Evolutionary conservation across 2,888 invertebrate genomes (phyloP), one percentile per base, ranked within the genome.

Genomic region (Chromoteleia sp.): DNA sequence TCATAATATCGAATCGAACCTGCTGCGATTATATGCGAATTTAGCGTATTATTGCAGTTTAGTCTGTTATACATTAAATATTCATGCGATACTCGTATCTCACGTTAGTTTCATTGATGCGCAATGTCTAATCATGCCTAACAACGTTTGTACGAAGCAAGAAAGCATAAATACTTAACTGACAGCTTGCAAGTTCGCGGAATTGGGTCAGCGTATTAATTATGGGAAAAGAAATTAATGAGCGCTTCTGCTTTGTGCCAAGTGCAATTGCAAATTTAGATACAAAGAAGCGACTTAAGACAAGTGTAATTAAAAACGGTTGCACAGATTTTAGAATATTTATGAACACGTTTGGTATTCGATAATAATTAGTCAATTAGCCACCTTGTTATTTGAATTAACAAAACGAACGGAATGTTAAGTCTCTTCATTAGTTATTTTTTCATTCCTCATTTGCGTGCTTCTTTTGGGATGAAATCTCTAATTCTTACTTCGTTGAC

Each of bases 171-270:
- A 73, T 61, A 61, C 43, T 73, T 61, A 52, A 73, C 52, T 50
- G 61, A 73, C 52, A 61, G 59, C 43, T 61, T 25, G 33, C 54
- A 43, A 73, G 73, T 63, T 63, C 14, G 70, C 25, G 36, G 8
- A 73, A 73, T 73, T 56, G 21, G 63, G 73, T 63, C 54, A 54
- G 43, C 33, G 30, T 54, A 73, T 43, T 73, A 73, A 73, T 73
- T 73, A 73, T 73, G 63, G 45, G 63, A 73, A 73, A 73, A 54
- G 73, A 63, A 73, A 73, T 63, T 73, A 73, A 73, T 43, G 54
- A 63, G 63, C 71, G 21, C 30, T 71, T 36, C 73, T 25, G 45
- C 45, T 73, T 73, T 73, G 63, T 63, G 48, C 30, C 43, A 19
- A 45, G 43, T 54, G 39, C 19, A 59, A 52, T 63, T 61, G 63